Base-by-base conservation (phyloP, 2,888 invertebrate species). In the Drosophila peninsularis region DNA sequence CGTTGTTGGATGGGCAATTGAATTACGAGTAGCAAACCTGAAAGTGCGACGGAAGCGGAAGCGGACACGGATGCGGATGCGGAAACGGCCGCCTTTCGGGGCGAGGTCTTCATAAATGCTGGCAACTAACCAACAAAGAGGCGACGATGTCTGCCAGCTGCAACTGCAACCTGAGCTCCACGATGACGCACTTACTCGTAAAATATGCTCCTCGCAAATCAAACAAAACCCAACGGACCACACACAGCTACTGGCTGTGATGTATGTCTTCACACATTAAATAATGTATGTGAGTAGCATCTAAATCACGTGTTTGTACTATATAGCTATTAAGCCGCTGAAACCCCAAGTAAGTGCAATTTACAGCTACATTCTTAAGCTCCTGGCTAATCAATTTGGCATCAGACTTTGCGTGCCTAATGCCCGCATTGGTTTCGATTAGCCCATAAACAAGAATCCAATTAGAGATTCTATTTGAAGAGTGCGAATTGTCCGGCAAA, bases 1-100 rank as follows among this genome's bases (percentile, higher is more conserved):
- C 60, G 75, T 78, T 61, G 55, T 67, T 47, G 62, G 58, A 60
- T 45, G 62, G 82, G 88, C 85, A 87, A 87, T 81, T 82, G 88
- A 87, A 87, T 81, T 79, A 87, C 79, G 85, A 81, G 66, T 53
- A 57, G 55, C 55, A 81, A 87, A 87, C 81, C 84, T 83, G 83
- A 71, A 67, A 66, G 62, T 60, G 53, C 64, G 72, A 57, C 58
- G 61, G 55, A 42, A 55, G 14, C 27, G 45, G 27, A 30, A 10
- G 44, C 55, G 61, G 55, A 24, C 5, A 14, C 30, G 9, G 45
- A 30, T 17, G 13, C 47, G 63, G 77, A 80, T 24, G 24, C 60
- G 62, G 70, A 63, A 67, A 44, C 66, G 78, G 66, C 63, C 65
- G 77, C 62, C 80, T 82, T 67, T 63, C 47, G 62, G 57, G 44